Conservation (phyloP, 2,888 invertebrate genomes). For the Lissonota sp. region DNA sequence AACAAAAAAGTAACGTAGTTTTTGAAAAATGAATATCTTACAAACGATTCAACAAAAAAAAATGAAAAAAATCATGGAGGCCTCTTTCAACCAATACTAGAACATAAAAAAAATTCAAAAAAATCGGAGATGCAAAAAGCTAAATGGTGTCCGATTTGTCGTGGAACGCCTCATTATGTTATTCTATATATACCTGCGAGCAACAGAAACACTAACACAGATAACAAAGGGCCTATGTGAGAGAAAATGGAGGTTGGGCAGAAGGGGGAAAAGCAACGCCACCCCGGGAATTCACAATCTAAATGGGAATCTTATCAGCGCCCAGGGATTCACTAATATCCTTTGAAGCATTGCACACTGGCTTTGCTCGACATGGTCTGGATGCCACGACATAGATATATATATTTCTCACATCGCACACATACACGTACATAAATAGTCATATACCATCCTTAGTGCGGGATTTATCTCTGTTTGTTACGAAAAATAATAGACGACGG, state of each 20-base stretch:
- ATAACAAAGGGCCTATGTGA: not conserved
- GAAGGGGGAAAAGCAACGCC: not conserved
- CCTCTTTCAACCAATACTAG: too few species aligned
- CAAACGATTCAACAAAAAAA: too few species aligned
- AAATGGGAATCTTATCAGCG: slow-evolving; percentile 74
- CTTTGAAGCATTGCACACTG: slow-evolving; percentile 68
- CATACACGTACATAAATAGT: too few species aligned
- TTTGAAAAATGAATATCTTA: too few species aligned
- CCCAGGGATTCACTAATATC: slow-evolving; percentile 71
- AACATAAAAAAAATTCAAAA: too few species aligned
- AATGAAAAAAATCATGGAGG: too few species aligned
- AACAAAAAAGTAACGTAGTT: too few species aligned
- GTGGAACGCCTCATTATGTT: too few species aligned
- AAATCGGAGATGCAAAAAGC: too few species aligned
- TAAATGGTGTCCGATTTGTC: too few species aligned
- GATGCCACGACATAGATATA: slow-evolving; percentile 14
- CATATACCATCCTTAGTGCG: not conserved
- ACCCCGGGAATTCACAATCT: slow-evolving; percentile 66
- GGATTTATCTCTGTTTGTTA: slow-evolving; percentile 66
- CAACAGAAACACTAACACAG: not conserved
- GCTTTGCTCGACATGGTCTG: slow-evolving; percentile 40
- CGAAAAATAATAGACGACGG: slow-evolving; percentile 59
- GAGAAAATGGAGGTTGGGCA: slow-evolving; percentile 20
- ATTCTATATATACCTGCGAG: not conserved
- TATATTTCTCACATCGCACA: not conserved